Evolutionary conservation across 30 jellyfish, hydroid and myxozoan genomes (phyloP).

Genomic region (Turritopsis rubra): DNA sequence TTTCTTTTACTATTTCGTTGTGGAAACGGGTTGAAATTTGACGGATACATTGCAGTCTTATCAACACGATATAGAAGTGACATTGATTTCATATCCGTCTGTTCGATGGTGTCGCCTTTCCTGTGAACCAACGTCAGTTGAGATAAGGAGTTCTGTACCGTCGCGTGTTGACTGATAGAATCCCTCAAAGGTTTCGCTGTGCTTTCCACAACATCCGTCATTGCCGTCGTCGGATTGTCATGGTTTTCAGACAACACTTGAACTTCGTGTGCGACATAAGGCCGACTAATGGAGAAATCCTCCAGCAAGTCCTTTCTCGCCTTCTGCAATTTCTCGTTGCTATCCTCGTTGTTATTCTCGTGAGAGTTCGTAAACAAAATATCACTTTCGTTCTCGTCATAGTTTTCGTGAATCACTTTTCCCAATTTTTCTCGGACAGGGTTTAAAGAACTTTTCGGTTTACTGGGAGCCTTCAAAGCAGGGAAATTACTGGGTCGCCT

Average conservation of each 20-base stretch:
- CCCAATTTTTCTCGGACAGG: constrained; percentile 15
- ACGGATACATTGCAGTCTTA: constrained; percentile 64
- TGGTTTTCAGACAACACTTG: constrained; percentile 6
- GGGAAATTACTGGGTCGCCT: constrained; percentile 26
- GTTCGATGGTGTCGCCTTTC: background rate
- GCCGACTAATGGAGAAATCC: background rate
- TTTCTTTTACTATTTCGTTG: constrained; percentile 49
- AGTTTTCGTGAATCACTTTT: constrained; percentile 11
- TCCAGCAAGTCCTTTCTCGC: background rate
- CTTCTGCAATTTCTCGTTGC: background rate
- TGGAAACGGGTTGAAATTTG: constrained; percentile 81
- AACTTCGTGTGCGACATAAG: constrained; percentile 22
- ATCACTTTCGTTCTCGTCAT: background rate
- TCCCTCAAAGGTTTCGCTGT: background rate
- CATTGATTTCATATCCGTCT: constrained; percentile 10
- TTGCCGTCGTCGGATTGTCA: constrained; percentile 23
- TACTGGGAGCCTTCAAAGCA: constrained; percentile 25
- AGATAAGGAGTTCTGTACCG: background rate
- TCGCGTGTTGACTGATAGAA: background rate
- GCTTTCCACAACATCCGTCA: background rate
- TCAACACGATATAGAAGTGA: constrained; percentile 51
- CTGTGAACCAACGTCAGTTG: background rate
- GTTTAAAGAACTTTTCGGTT: background rate
- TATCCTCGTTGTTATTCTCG: background rate
- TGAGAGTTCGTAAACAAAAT: background rate